Percentiles rank a stretch among this genome's conserved stretches.
Conservation (phyloP, 2,113 vertebrate species). For the Pluvialis apricaria region DNA sequence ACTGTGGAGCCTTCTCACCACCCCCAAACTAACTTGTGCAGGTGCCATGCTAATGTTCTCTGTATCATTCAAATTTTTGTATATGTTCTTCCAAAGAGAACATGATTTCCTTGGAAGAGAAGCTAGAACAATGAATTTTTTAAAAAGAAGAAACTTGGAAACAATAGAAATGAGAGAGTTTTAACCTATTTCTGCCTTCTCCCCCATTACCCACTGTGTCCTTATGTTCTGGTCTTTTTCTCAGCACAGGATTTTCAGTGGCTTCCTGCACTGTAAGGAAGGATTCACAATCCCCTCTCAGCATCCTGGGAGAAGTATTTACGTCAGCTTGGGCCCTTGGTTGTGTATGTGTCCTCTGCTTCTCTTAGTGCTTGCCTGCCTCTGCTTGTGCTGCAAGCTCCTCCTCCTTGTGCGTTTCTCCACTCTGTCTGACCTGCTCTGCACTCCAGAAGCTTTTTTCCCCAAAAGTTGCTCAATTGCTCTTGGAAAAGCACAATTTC, state of each 20-base stretch:
- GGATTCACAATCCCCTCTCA: background rate
- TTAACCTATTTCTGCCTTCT: background rate
- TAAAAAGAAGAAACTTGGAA: background rate
- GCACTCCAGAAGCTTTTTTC: background rate
- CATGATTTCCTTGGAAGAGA: background rate
- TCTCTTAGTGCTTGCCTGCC: background rate
- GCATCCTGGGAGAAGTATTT: background rate
- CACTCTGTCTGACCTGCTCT: background rate
- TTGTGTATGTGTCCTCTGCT: background rate
- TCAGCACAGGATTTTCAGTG: background rate
- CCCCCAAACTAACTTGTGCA: background rate
- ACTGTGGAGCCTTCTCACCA: background rate
- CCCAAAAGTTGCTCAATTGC: background rate
- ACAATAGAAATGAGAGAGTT: background rate
- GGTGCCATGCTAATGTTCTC: background rate
- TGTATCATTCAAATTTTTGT: background rate
- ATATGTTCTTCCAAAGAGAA: background rate
- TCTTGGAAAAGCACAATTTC: slow-evolving; percentile 16
- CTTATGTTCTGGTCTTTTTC: background rate
- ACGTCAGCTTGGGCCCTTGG: background rate
- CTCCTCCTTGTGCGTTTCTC: background rate
- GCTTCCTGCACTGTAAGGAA: background rate
- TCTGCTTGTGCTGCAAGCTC: background rate
- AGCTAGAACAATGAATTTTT: background rate
- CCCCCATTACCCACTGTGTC: background rate